phyloP scores from a whole-genome alignment of 2,113 vertebrate species.

The Cyprinodon tularosa region DNA sequence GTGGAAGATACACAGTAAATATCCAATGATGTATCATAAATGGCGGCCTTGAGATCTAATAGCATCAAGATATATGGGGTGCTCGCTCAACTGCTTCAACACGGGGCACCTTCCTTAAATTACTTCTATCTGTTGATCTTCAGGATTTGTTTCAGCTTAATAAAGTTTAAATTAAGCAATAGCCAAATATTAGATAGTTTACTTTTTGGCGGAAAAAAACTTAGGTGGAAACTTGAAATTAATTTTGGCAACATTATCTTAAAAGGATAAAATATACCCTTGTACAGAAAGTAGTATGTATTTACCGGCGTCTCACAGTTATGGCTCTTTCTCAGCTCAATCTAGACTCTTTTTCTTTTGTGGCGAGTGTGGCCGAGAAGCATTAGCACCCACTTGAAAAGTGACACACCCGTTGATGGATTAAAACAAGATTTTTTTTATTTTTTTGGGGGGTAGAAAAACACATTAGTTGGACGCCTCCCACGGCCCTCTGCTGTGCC shows the following conservation, averaged over 20 bases:
- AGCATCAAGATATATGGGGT: not conserved
- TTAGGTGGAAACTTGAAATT: not conserved
- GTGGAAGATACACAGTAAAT: not conserved
- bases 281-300: not conserved
- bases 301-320: slow-evolving; percentile 17
- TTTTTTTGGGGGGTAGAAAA: slow-evolving; percentile 21
- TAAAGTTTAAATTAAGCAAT: not conserved
- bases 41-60: not conserved
- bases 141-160: not conserved
- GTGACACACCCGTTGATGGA: slow-evolving; percentile 24
- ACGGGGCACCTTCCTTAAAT: not conserved
- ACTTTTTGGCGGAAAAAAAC: not conserved
- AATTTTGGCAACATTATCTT: not conserved
- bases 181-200: not conserved
- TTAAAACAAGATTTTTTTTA: slow-evolving; percentile 18
- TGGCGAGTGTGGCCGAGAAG: slow-evolving; percentile 3
- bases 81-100: not conserved
- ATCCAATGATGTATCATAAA: not conserved
- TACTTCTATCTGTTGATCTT: not conserved
- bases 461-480: slow-evolving; percentile 34
- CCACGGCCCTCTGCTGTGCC: slow-evolving; percentile 23
- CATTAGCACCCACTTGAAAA: slow-evolving; percentile 20
- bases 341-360: not conserved
- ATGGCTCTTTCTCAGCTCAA: slow-evolving; percentile 11
- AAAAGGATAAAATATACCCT: not conserved